Evolutionary conservation across 2,113 vertebrate genomes (phyloP).

Genomic region (Etheostoma cragini): DNA sequence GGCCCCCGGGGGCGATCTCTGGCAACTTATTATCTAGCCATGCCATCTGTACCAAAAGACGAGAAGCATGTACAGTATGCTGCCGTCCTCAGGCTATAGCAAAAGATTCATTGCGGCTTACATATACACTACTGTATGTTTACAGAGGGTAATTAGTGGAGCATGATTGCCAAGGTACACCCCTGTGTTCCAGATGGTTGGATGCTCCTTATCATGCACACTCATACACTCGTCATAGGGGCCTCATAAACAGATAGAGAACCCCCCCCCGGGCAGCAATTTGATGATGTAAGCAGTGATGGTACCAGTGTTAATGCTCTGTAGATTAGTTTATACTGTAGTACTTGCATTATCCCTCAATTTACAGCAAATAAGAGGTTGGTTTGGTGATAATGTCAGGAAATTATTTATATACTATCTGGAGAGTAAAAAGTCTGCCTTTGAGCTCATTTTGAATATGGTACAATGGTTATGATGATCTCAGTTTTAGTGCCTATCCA

Average conservation of each 20-base stretch:
- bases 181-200: conserved; percentile 67
- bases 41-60: conserved; percentile 60
- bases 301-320: not conserved
- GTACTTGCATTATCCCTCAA: conserved; percentile 4
- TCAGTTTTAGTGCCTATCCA: conserved; percentile 1
- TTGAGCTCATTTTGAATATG: not conserved
- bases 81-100: conserved; percentile 45
- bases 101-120: conserved; percentile 57
- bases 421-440: conserved; percentile 3
- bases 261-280: not conserved
- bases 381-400: not conserved
- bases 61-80: not conserved
- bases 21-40: conserved; percentile 43
- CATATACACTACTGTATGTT: conserved; percentile 76
- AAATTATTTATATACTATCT: conserved; percentile 1
- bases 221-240: conserved; percentile 35
- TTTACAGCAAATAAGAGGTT: conserved; percentile 11
- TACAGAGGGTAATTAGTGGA: conserved; percentile 65
- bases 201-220: conserved; percentile 49
- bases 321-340: not conserved
- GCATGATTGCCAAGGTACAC: conserved; percentile 54
- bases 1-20: conserved; percentile 22
- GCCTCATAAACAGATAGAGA: not conserved
- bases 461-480: not conserved
- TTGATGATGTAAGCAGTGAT: conserved; percentile 16